Conservation (phyloP, 2,888 invertebrate species). For the Syrista parreyssii region DNA sequence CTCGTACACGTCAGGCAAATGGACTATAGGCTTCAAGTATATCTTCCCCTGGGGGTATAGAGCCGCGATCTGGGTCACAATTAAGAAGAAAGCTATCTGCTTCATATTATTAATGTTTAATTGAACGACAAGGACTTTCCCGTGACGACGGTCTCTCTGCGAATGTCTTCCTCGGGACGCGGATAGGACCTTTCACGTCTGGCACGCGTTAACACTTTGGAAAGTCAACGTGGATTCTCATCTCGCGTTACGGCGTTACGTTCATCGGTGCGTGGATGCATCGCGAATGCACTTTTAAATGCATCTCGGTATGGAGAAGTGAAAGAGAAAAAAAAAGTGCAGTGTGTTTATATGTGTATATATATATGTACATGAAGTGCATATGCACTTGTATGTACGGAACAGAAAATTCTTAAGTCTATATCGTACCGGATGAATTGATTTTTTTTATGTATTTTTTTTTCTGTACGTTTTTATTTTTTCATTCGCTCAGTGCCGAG, state of each 20-base stretch:
- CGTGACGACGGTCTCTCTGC: neutral
- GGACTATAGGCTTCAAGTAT: neutral
- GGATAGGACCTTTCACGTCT: neutral
- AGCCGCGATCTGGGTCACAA: constrained; percentile 42
- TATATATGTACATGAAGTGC: neutral
- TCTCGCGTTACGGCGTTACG: neutral
- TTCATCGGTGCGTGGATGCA: neutral
- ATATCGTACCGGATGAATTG: neutral
- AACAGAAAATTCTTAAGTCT: constrained; percentile 13
- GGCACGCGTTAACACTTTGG: neutral
- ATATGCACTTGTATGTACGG: constrained; percentile 14
- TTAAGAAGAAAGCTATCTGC: constrained; percentile 43
- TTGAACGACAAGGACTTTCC: constrained; percentile 21
- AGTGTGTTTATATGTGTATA: neutral
- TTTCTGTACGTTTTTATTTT: neutral
- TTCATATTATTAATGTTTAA: constrained; percentile 37
- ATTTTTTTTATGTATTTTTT: neutral
- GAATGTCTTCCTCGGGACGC: neutral
- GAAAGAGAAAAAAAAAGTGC: neutral
- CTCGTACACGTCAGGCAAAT: neutral
- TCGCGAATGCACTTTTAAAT: neutral
- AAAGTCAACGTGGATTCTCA: neutral
- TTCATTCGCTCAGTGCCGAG: neutral
- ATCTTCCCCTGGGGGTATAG: constrained; percentile 25
- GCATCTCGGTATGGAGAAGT: neutral